These are phyloP conservation scores for Centrocercus urophasianus DNA, from an alignment of 2,113 vertebrate species.

Conservation along the genomic window DNA sequence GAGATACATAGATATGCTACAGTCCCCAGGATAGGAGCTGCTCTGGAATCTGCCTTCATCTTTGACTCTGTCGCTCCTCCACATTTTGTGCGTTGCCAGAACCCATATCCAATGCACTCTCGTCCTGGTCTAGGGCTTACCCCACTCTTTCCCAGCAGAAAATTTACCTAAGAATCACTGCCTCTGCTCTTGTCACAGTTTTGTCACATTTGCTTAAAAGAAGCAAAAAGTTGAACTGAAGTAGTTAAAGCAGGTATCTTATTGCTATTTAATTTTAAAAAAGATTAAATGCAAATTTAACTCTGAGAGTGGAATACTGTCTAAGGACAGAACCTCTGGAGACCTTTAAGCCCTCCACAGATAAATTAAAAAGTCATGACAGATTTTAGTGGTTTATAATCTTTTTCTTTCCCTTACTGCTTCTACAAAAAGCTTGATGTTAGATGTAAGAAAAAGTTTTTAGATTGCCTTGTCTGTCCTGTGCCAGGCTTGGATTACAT, in stretches of 20 bases:
- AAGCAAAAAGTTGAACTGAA: background rate
- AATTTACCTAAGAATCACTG: background rate
- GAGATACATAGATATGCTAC: background rate
- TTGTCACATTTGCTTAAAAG: background rate
- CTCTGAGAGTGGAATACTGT: background rate
- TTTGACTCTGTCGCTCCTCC: background rate
- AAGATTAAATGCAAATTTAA: constrained; percentile 12
- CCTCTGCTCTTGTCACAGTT: background rate
- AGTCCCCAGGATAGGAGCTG: background rate
- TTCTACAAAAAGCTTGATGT: constrained; percentile 10
- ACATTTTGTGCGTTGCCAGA: background rate
- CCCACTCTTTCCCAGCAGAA: background rate
- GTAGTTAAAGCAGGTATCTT: background rate
- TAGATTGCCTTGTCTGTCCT: background rate
- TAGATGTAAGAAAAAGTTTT: constrained; percentile 10
- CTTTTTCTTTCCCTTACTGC: background rate
- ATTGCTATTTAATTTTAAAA: background rate
- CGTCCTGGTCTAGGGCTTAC: background rate
- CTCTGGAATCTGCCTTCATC: background rate
- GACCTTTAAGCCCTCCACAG: background rate
- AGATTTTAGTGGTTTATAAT: background rate
- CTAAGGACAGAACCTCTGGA: background rate
- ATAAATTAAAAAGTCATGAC: background rate
- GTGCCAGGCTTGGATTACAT: constrained; percentile 23
- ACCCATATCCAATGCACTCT: background rate